Evolutionary conservation across 2,797 vertebrate genomes (phyloP).

Genomic region (Argya squamiceps): DNA sequence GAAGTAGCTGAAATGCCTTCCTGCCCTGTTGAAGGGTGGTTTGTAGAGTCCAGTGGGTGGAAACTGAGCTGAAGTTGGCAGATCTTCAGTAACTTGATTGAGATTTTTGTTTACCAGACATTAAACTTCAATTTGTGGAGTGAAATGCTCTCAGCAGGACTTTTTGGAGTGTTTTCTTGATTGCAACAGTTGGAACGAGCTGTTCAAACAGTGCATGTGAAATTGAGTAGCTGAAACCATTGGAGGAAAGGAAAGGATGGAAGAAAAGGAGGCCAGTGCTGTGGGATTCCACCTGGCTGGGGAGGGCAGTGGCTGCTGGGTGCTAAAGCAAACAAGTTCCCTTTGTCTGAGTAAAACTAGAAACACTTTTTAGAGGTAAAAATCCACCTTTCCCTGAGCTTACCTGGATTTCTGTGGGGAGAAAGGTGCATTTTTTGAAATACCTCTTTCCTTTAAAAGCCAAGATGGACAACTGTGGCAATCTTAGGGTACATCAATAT

Average conservation of each 20-base stretch:
- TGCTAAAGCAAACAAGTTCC: neutral
- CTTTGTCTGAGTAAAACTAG: neutral
- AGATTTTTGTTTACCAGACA: neutral
- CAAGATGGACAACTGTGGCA: neutral
- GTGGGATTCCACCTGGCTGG: neutral
- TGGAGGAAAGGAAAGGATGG: neutral
- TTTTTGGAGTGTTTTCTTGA: neutral
- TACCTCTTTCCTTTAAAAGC: neutral
- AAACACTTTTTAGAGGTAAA: neutral
- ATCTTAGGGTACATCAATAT: neutral
- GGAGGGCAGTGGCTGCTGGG: neutral
- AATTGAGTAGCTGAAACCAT: neutral
- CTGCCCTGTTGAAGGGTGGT: neutral
- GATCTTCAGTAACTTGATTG: neutral
- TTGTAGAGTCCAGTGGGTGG: neutral
- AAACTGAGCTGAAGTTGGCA: neutral
- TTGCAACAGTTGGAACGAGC: neutral
- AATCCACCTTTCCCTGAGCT: neutral
- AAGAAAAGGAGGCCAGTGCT: neutral
- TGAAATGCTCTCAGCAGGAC: fast-evolving
- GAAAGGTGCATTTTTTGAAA: neutral
- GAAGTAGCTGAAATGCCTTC: neutral
- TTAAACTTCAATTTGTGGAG: neutral
- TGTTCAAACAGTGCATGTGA: neutral
- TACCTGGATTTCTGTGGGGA: neutral